Evolutionary conservation across 2,797 vertebrate genomes (phyloP).

Genomic region (Sebastes vulpes): DNA sequence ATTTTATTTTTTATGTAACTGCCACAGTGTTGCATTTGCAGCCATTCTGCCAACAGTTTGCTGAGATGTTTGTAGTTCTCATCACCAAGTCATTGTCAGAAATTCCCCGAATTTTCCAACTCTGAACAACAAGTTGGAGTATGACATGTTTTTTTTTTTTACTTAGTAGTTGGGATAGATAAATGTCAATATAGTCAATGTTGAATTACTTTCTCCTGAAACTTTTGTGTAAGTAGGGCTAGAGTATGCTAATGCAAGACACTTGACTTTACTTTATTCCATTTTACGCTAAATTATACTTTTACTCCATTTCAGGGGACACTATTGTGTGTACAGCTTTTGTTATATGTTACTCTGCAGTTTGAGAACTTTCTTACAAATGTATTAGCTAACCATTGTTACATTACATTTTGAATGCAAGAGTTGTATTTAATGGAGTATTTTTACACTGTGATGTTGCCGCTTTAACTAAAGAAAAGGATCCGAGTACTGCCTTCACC

Average conservation of each 20-base stretch:
- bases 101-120: background rate
- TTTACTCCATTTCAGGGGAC: background rate
- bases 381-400: background rate
- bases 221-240: background rate
- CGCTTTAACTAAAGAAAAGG: background rate
- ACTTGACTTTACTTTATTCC: background rate
- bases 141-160: background rate
- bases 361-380: background rate
- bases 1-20: too few species aligned
- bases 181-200: background rate
- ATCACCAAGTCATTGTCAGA: too few species aligned
- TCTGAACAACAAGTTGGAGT: background rate
- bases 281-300: background rate
- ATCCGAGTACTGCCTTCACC: background rate
- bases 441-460: background rate
- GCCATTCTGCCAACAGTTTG: too few species aligned
- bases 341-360: background rate
- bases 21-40: fast-evolving
- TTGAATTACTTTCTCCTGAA: background rate
- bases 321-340: background rate
- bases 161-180: too few species aligned
- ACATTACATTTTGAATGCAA: background rate
- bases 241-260: background rate
- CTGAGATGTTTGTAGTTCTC: too few species aligned
- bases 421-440: background rate